These are phyloP conservation scores for Eupithecia subumbrata DNA, from an alignment of 2,888 invertebrate species.

Conservation along the genomic window DNA sequence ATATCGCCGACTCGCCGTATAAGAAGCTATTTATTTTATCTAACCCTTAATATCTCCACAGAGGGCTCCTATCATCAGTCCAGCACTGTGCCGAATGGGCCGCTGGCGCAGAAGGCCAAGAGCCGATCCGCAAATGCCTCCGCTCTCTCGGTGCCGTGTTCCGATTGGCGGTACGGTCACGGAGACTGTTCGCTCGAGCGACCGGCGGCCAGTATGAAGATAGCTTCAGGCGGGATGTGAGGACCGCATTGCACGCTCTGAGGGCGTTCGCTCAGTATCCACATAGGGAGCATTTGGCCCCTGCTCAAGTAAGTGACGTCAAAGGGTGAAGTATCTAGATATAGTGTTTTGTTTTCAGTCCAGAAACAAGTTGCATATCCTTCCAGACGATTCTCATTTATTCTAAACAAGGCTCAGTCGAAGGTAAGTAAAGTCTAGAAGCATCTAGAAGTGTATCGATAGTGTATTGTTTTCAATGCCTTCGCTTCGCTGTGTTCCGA, in stretches of 20 bases:
- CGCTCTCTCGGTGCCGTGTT: conserved; percentile 96
- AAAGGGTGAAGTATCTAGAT: neutral
- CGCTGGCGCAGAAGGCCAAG: conserved; percentile 93
- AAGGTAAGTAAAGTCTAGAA: too few relatives aligned
- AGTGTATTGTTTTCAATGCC: conserved; percentile 82
- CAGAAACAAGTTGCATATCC: neutral
- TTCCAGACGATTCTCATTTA: too few relatives aligned
- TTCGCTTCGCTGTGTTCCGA: conserved; percentile 94
- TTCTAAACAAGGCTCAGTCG: too few relatives aligned
- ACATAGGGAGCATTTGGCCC: conserved; percentile 89
- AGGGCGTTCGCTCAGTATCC: conserved; percentile 88
- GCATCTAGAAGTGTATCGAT: too few relatives aligned
- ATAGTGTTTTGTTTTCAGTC: neutral
- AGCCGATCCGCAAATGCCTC: conserved; percentile 95
- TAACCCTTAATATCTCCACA: conserved; percentile 52
- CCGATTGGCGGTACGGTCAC: conserved; percentile 95
- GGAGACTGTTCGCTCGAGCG: conserved; percentile 92
- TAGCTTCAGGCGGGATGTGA: conserved; percentile 91
- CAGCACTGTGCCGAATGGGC: conserved; percentile 95
- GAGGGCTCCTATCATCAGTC: conserved; percentile 93
- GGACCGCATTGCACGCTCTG: conserved; percentile 91
- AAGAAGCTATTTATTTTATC: neutral
- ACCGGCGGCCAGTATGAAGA: conserved; percentile 96
- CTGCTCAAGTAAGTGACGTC: conserved; percentile 85
- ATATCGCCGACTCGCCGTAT: too few relatives aligned